Percentiles rank a stretch among this genome's conserved stretches.
Evolutionary conservation across 2,888 invertebrate genomes (phyloP).

Genomic region (Theretra japonica): DNA sequence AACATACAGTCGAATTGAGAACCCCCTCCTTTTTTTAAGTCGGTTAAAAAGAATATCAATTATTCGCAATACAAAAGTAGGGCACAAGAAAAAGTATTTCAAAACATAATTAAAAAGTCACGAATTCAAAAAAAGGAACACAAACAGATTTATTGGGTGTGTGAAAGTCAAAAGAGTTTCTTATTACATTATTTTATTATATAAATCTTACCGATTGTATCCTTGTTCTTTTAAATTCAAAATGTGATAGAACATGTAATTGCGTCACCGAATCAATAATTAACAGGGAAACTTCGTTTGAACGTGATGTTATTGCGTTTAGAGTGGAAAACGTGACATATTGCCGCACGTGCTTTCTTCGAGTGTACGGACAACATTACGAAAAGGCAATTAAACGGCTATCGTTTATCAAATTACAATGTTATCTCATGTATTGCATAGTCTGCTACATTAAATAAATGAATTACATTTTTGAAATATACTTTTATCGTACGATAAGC

Average conservation of each 20-base stretch:
- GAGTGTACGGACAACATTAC: slow-evolving; percentile 25
- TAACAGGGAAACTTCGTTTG: slow-evolving; percentile 2
- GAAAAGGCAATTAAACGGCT: slow-evolving; percentile 24
- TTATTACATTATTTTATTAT: not conserved
- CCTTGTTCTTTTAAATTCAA: not conserved
- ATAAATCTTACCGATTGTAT: not conserved
- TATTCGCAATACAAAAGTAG: too few relatives aligned
- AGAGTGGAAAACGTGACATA: slow-evolving; percentile 45
- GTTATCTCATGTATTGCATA: slow-evolving; percentile 2
- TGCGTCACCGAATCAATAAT: slow-evolving; percentile 30
- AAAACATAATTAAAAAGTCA: too few relatives aligned
- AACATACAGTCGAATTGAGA: too few relatives aligned
- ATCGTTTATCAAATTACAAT: slow-evolving; percentile 10
- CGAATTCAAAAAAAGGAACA: too few relatives aligned
- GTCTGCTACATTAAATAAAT: not conserved
- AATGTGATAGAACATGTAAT: slow-evolving; percentile 2
- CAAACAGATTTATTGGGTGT: too few relatives aligned
- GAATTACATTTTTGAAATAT: not conserved
- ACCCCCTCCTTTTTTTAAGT: too few relatives aligned
- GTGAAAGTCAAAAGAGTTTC: too few relatives aligned
- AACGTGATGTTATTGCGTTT: slow-evolving; percentile 50
- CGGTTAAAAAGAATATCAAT: too few relatives aligned
- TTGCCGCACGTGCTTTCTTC: slow-evolving; percentile 47
- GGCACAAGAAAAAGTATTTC: too few relatives aligned
- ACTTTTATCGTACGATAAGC: not conserved